Conservation (phyloP, 2,113 vertebrate genomes). For the Agelaius tricolor region DNA sequence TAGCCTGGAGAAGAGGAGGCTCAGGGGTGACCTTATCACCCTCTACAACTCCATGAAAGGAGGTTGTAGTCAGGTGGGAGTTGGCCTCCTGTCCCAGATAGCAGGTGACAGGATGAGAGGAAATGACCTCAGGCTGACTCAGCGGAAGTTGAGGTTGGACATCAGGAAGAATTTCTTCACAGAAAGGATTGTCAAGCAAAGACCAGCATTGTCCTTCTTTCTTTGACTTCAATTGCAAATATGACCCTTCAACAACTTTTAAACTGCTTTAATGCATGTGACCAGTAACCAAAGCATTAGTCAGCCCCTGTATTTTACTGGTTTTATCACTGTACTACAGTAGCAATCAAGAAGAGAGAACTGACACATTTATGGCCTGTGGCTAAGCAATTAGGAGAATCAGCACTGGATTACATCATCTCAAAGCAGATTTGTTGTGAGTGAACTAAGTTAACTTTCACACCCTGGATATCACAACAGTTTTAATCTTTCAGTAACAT, state of each 20-base stretch:
- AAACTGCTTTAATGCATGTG: not conserved
- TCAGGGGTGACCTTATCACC: not conserved
- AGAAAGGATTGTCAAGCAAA: not conserved
- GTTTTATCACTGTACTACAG: slow-evolving; percentile 14
- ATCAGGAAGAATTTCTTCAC: not conserved
- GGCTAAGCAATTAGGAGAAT: slow-evolving; percentile 59
- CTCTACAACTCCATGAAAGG: not conserved
- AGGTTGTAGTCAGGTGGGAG: not conserved
- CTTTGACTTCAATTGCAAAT: not conserved
- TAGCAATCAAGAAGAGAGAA: slow-evolving; percentile 19
- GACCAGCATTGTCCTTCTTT: not conserved
- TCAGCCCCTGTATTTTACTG: slow-evolving; percentile 12
- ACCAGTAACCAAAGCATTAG: not conserved
- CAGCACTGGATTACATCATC: slow-evolving; percentile 43
- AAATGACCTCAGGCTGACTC: not conserved
- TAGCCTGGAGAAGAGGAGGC: not conserved
- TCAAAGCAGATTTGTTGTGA: slow-evolving; percentile 62
- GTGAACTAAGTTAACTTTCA: slow-evolving; percentile 44
- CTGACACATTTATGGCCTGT: slow-evolving; percentile 52
- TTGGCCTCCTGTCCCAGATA: not conserved
- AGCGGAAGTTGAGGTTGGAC: not conserved
- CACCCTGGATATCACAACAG: slow-evolving; percentile 23
- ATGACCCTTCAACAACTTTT: slow-evolving; percentile 6
- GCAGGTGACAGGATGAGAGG: not conserved
- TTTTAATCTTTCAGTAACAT: slow-evolving; percentile 51